A percentile compares a stretch with the other conserved stretches of the same genome.
Evolutionary conservation across 2,888 invertebrate genomes (phyloP).

Genomic region (Halictus ligatus): DNA sequence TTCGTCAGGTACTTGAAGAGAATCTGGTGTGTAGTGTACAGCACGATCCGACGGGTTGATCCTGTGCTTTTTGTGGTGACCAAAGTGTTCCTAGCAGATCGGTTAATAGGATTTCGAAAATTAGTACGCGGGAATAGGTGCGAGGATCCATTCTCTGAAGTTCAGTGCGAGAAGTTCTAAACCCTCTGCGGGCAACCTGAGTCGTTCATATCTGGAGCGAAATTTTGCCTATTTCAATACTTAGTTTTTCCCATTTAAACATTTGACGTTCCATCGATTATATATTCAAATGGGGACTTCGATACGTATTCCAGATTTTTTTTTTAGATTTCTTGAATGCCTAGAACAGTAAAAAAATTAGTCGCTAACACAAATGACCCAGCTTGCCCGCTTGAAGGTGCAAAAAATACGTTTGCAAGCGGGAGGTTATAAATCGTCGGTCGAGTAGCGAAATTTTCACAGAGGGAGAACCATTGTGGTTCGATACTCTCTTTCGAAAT

Average conservation of each 20-base stretch:
- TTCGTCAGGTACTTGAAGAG: neutral
- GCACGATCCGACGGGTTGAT: constrained; percentile 10
- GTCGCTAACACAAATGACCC: neutral
- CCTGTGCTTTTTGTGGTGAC: constrained; percentile 46
- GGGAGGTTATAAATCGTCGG: neutral
- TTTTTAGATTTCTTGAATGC: too few relatives aligned
- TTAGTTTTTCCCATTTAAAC: neutral
- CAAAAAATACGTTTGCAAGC: neutral
- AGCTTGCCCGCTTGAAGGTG: neutral
- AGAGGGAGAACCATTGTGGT: neutral
- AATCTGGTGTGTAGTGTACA: constrained; percentile 29
- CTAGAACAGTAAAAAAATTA: neutral
- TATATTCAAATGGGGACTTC: too few relatives aligned
- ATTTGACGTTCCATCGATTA: neutral
- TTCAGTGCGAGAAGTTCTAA: constrained; percentile 12
- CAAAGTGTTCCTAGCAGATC: constrained; percentile 38
- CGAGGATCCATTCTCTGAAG: neutral
- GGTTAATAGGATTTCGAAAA: constrained; percentile 19
- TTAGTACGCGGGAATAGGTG: constrained; percentile 26
- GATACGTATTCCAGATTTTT: neutral
- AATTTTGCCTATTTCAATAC: neutral
- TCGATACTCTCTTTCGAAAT: neutral
- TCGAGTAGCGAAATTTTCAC: neutral
- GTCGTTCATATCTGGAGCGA: neutral
- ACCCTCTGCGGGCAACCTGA: neutral